These are phyloP conservation scores for Ailuropoda melanoleuca DNA, from an alignment of 2,113 vertebrate genomes.

Conservation along the genomic window DNA sequence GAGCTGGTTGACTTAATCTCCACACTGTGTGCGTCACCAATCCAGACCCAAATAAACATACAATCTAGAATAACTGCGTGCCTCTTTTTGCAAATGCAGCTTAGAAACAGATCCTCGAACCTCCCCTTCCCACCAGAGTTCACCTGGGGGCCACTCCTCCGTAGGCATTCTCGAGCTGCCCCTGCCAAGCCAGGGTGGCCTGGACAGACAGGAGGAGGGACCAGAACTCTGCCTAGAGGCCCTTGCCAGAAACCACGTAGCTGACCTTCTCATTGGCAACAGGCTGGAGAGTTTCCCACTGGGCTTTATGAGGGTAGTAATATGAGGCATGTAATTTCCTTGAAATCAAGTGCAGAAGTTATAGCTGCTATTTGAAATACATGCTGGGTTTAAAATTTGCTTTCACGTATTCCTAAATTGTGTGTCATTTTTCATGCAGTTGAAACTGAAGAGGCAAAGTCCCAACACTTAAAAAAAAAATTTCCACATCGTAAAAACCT, in stretches of 20 bases:
- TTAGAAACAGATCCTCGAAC: not conserved
- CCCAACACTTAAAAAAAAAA: slow-evolving; percentile 34
- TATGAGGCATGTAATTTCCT: slow-evolving; percentile 28
- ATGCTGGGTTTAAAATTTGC: slow-evolving; percentile 73
- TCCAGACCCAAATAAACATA: not conserved
- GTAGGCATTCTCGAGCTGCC: not conserved
- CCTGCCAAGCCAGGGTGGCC: not conserved
- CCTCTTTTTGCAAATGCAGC: not conserved
- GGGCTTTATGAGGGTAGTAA: not conserved
- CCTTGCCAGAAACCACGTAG: slow-evolving; percentile 8
- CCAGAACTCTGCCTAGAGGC: not conserved
- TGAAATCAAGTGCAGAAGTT: slow-evolving; percentile 64
- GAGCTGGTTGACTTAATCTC: not conserved
- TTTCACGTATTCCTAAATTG: slow-evolving; percentile 61
- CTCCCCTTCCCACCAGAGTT: not conserved
- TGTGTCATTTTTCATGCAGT: slow-evolving; percentile 56
- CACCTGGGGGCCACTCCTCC: fast-evolving
- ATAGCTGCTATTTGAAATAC: slow-evolving; percentile 52
- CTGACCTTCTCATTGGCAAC: slow-evolving; percentile 62
- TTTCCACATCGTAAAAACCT: not conserved
- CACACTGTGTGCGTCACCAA: not conserved
- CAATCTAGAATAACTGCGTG: not conserved
- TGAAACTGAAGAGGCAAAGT: slow-evolving; percentile 60
- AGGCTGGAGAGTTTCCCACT: slow-evolving; percentile 34
- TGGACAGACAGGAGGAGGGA: not conserved